Evolutionary conservation across 1,140 invertebrate genomes (phyloP).

Genomic region (Whitmania pigra): DNA sequence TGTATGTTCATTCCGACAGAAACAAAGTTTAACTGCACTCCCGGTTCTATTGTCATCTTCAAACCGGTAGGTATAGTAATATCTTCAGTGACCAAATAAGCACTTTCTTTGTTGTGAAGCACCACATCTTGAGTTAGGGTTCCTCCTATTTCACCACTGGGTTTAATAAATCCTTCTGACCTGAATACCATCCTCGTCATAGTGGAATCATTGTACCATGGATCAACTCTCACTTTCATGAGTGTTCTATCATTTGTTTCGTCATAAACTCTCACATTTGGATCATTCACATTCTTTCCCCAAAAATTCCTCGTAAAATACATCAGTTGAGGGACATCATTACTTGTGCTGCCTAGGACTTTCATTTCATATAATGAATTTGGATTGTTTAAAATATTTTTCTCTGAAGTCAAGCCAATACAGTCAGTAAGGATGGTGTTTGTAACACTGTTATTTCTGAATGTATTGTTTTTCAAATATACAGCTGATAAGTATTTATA

Average conservation of each 20-base stretch:
- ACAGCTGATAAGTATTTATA: not conserved
- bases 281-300: not conserved
- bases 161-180: not conserved
- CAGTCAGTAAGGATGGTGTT: not conserved
- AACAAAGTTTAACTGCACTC: slow-evolving; percentile 10
- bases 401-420: not conserved
- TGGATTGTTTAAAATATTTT: slow-evolving; percentile 8
- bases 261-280: slow-evolving; percentile 3
- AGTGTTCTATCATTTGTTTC: slow-evolving; percentile 10
- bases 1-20: slow-evolving; percentile 20
- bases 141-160: slow-evolving; percentile 17
- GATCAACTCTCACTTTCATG: not conserved
- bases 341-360: not conserved
- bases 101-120: not conserved
- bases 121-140: not conserved
- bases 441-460: not conserved
- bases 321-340: not conserved
- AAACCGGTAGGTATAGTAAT: slow-evolving; percentile 16
- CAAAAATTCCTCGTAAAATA: slow-evolving; percentile 9
- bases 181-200: not conserved
- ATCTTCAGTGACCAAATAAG: slow-evolving; percentile 19
- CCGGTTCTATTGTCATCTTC: slow-evolving; percentile 14
- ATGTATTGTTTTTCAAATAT: not conserved
- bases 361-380: not conserved
- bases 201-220: slow-evolving; percentile 5